These are phyloP conservation scores for Lytechinus variegatus DNA, from an alignment of 35 echinoderm and acorn worm genomes.

Conservation along the genomic window DNA sequence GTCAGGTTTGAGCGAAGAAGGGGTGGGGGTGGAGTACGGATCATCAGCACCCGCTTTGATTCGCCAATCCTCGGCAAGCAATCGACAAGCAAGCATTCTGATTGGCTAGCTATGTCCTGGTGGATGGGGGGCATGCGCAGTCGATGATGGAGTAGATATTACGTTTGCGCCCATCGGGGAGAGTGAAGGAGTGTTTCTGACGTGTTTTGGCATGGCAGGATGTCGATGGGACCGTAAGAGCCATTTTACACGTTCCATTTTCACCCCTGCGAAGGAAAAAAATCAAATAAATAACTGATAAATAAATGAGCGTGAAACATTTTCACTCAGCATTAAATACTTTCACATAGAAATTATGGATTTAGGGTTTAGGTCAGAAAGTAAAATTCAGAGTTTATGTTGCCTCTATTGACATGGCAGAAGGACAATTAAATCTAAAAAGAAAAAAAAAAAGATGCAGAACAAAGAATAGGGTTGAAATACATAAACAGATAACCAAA, in stretches of 20 bases:
- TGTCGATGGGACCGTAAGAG: not conserved
- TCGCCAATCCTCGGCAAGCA: not conserved
- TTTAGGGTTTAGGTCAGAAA: no score
- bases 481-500: no score
- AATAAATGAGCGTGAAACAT: no score
- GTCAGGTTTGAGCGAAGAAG: no score
- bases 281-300: no score
- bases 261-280: not conserved
- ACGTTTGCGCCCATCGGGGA: not conserved
- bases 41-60: not conserved
- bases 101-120: not conserved
- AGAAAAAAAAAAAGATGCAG: no score
- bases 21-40: not conserved
- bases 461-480: no score
- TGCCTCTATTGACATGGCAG: no score
- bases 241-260: not conserved
- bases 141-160: not conserved
- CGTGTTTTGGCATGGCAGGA: slow-evolving; percentile 21
- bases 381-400: no score
- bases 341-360: no score
- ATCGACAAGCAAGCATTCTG: not conserved
- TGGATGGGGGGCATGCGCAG: not conserved
- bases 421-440: no score
- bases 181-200: not conserved
- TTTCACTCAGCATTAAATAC: no score